phyloP scores from a whole-genome alignment of 2,797 vertebrate species.

The Sternotherus odoratus region DNA sequence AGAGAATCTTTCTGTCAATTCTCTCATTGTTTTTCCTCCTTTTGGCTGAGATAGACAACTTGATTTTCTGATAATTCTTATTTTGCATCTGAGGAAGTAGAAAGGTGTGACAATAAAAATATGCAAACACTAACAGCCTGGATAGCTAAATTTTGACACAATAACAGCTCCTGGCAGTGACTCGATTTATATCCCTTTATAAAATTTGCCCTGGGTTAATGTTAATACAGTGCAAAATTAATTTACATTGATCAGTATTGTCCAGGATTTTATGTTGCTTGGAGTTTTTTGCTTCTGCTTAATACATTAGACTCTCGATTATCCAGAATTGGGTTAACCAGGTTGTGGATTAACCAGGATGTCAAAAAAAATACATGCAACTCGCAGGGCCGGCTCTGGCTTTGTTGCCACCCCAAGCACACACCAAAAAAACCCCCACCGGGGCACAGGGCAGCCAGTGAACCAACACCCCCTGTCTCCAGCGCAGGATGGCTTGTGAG shows the following conservation, averaged over 20 bases:
- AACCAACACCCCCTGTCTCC: too few relatives aligned
- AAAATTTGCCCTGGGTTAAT: neutral
- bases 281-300: neutral
- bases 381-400: too few relatives aligned
- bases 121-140: neutral
- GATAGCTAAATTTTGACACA: neutral
- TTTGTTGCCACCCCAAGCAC: too few relatives aligned
- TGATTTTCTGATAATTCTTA: neutral
- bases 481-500: too few relatives aligned
- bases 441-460: too few relatives aligned
- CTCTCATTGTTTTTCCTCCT: neutral
- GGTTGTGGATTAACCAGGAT: too few relatives aligned
- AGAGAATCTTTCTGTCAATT: neutral
- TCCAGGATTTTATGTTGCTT: neutral
- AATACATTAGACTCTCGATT: too few relatives aligned
- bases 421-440: too few relatives aligned
- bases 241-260: neutral
- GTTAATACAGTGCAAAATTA: rapidly evolving
- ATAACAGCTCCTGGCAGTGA: neutral
- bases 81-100: rapidly evolving
- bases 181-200: neutral
- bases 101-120: rapidly evolving
- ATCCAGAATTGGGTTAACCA: too few relatives aligned
- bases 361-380: too few relatives aligned
- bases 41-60: neutral